These are phyloP conservation scores for Scaptomyza hsui DNA, from an alignment of 1,140 invertebrate species.

Conservation along the genomic window DNA sequence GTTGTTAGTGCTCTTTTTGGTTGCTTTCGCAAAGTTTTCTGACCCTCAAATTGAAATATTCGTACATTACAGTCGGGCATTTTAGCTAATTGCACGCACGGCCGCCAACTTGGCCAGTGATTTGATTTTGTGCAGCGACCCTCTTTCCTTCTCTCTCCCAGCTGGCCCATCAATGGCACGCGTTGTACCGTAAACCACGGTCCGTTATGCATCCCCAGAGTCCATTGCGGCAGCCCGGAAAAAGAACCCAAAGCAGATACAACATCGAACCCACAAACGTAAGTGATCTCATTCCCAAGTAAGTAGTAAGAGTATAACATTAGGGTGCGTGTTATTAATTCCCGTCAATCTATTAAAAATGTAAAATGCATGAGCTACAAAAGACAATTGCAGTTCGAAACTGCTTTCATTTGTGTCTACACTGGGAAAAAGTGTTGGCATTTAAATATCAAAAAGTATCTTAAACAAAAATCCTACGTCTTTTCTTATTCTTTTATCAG, in stretches of 20 bases:
- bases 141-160: neutral
- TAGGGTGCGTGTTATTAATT: conserved; percentile 65
- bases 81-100: conserved; percentile 77
- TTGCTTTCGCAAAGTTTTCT: conserved; percentile 58
- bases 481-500: no score
- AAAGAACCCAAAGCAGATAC: neutral
- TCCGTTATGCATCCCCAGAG: conserved; percentile 67
- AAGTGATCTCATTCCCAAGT: conserved; percentile 52
- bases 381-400: conserved; percentile 70
- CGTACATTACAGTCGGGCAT: conserved; percentile 39
- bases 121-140: conserved; percentile 35
- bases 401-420: conserved; percentile 10
- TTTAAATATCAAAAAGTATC: no score
- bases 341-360: conserved; percentile 82
- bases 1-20: neutral
- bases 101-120: conserved; percentile 58
- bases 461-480: no score
- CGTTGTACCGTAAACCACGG: conserved; percentile 68
- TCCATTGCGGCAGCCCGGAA: conserved; percentile 7
- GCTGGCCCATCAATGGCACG: conserved; percentile 33
- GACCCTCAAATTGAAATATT: conserved; percentile 75
- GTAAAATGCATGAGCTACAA: conserved; percentile 77
- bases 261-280: conserved; percentile 34
- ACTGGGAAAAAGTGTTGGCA: neutral
- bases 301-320: neutral